Base-by-base conservation (phyloP, 2,888 invertebrate genomes). In the Synanthedon vespiformis region DNA sequence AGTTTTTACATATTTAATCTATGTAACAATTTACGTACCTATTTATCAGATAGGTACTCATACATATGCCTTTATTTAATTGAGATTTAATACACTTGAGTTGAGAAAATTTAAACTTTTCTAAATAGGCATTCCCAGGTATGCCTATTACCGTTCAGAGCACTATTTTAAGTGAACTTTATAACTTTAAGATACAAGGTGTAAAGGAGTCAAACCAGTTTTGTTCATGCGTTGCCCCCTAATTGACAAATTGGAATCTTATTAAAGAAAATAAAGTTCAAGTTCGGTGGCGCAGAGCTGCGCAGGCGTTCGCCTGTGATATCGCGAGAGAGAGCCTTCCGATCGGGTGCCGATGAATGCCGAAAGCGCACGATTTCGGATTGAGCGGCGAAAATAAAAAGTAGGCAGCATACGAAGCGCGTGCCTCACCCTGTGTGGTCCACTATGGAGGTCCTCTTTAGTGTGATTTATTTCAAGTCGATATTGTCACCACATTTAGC, bases 361-460 rank as follows among this genome's bases (percentile, higher is more conserved):
- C 86, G 87, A 85, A 63, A 57, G 70, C 64, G 63, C 72, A 70
- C 83, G 85, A 81, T 65, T 67, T 60, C 61, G 62, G 67, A 67
- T 65, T 67, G 66, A 67, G 73, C 75, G 80, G 75, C 66, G 61
- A 73, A 70, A 81, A 78, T 70, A 84, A 86, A 84, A 83, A 81
- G 80, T 74, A 73, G 70, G 88, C 88, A 78, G 81, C 86, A 90
- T 89, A 90, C 88, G 88, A 85, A 90, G 90, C 92, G 92, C 92
- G 92, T 92, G 92, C 92, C 91, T 89, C 91, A 75, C 89, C 86
- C 89, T 91, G 92, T 92, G 92, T 92, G 92, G 92, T 92, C 92
- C 82, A 76, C 86, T 80, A 55, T 60, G 88, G 88, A 86, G 88
- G 88, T 86, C 88, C 80, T 77, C 72, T 62, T 72, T 60, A 61